Percentiles rank a stretch among this genome's conserved stretches.
Conservation (phyloP, 2,797 vertebrate species). For the Salmo trutta region DNA sequence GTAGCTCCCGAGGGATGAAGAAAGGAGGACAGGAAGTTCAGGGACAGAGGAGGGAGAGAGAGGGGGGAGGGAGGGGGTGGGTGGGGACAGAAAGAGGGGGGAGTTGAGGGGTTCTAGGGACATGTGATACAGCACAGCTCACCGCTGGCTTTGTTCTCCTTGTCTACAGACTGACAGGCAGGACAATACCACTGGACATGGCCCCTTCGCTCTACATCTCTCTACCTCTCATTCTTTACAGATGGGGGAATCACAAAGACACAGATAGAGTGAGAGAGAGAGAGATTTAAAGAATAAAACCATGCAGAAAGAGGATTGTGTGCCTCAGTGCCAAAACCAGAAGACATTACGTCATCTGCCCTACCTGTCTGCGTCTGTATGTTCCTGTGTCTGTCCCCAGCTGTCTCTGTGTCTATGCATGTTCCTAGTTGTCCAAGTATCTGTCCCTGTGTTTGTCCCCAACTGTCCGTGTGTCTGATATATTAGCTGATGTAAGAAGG, state of each 20-base stretch:
- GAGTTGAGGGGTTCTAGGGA: conserved; percentile 26
- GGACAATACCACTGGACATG: conserved; percentile 71
- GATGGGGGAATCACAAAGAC: not conserved
- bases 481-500: no score
- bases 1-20: conserved; percentile 7
- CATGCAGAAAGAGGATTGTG: no score
- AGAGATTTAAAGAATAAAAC: no score
- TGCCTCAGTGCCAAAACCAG: no score
- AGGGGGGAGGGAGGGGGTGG: no score
- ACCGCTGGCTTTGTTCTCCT: conserved; percentile 67
- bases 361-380: not conserved
- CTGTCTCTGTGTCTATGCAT: no score
- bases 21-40: not conserved
- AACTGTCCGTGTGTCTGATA: no score
- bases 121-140: conserved; percentile 69
- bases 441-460: no score
- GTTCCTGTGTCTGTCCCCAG: no score
- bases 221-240: conserved; percentile 44
- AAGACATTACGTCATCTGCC: not conserved
- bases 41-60: not conserved
- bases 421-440: no score
- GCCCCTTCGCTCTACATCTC: conserved; percentile 48
- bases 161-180: conserved; percentile 68
- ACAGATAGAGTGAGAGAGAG: not conserved
- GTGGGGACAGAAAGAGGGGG: not conserved